Evolutionary conservation across 1,140 invertebrate species (phyloP), one percentile per base, ranked within the genome.

Genomic region (Neocloeon triangulifer): DNA sequence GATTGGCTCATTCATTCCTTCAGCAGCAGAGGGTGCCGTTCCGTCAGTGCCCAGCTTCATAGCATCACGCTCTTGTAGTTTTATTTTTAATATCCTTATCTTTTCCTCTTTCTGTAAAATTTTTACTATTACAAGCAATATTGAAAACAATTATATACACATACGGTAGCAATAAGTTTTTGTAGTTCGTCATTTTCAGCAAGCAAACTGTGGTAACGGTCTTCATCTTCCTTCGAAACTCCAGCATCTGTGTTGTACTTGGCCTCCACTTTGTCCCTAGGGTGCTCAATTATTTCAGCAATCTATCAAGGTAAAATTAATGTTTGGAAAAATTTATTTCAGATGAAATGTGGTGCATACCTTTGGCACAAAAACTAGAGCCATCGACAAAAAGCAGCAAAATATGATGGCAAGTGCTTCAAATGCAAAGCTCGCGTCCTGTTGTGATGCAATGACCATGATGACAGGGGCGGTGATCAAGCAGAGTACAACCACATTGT

Each of bases 401-500:
- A 95, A 89, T 31, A 94, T 81, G 37, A 95, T 88, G 16, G 89
- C 82, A 26, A 95, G 58, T 2, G 88, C 75, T 16, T 95, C 80
- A 54, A 99, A 98, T 10, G 84, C 84, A 53, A 91, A 99, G 38
- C 81, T 84, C 8, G 92, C 89, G 55, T 98, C 86, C 50, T 95
- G 86, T 49, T 97, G 91, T 38, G 80, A 84, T 32, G 80, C 77
- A 38, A 98, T 95, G 10, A 97, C 86, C 59, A 97, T 70, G 8
- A 84, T 86, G 21, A 98, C 91, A 0, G 92, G 92, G 9, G 82
- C 89, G 7, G 91, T 96, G 47, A 98, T 95, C 33, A 97, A 57
- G 50, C 89, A 95, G 9, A 98, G 64, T 16, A 98, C 85, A 34
- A 94, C 91, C 28, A 98, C 91, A 56, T 99, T 99, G 58, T 98